These are phyloP conservation scores for Linepithema humile DNA, from an alignment of 1,140 invertebrate genomes.

Conservation along the genomic window DNA sequence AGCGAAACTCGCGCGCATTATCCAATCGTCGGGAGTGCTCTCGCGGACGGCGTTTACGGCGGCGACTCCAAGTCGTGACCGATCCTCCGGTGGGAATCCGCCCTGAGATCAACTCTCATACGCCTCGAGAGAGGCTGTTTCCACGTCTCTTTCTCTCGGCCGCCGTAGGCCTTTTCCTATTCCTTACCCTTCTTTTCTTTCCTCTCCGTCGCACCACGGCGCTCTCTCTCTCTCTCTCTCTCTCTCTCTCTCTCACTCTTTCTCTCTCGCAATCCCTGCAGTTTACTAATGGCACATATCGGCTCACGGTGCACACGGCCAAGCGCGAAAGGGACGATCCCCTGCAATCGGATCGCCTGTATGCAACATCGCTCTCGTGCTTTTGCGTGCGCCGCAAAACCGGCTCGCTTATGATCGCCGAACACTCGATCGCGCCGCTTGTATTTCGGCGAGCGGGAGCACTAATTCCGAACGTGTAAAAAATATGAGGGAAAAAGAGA, in stretches of 20 bases:
- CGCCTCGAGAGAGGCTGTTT: slow-evolving; percentile 70
- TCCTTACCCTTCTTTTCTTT: slow-evolving; percentile 12
- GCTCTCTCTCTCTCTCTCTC: slow-evolving; percentile 48
- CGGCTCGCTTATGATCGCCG: background rate
- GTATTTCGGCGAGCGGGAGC: background rate
- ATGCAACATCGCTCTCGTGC: background rate
- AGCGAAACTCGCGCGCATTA: slow-evolving; percentile 76
- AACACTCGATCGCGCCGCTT: slow-evolving; percentile 4
- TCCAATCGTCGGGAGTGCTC: slow-evolving; percentile 74
- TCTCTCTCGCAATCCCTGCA: slow-evolving; percentile 31
- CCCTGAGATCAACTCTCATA: slow-evolving; percentile 84
- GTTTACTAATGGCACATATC: slow-evolving; percentile 43
- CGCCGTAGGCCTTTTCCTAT: slow-evolving; percentile 17
- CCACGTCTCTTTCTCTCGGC: slow-evolving; percentile 38
- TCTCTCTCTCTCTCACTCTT: background rate
- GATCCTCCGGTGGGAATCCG: slow-evolving; percentile 82
- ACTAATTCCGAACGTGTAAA: background rate
- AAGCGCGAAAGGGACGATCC: slow-evolving; percentile 12
- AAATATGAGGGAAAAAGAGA: background rate
- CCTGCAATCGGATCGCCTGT: slow-evolving; percentile 33
- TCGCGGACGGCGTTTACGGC: slow-evolving; percentile 64
- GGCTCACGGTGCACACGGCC: background rate
- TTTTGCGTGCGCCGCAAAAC: slow-evolving; percentile 31
- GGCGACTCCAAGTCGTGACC: slow-evolving; percentile 80
- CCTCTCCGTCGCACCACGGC: slow-evolving; percentile 3